Percentiles rank a stretch among this genome's conserved stretches.
Conservation (phyloP, 2,797 vertebrate species). For the Urocyon cinereoargenteus region DNA sequence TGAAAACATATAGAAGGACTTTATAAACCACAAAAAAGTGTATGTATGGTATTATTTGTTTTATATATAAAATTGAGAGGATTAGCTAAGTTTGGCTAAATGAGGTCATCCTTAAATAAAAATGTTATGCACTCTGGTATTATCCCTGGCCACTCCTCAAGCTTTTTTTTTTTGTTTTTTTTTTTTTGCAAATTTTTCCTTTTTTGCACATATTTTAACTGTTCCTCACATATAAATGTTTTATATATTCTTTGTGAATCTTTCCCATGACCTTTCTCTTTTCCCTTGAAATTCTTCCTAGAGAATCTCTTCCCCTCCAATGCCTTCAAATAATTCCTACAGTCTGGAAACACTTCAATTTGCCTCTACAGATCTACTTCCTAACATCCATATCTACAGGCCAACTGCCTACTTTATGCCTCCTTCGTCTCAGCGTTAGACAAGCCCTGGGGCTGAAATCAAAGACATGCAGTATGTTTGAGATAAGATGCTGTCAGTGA, state of each 20-base stretch:
- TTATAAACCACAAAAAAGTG: neutral
- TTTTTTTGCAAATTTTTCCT: neutral
- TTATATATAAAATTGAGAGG: neutral
- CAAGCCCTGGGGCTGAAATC: neutral
- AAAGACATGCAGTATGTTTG: neutral
- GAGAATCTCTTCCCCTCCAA: neutral
- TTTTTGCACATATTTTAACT: neutral
- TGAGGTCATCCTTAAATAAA: neutral
- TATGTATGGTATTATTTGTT: neutral
- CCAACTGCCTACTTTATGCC: neutral
- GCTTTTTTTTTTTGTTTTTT: neutral
- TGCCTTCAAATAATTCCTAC: neutral
- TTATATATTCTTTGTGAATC: neutral
- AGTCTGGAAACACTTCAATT: neutral
- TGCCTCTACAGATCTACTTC: neutral
- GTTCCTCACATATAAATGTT: neutral
- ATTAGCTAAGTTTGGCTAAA: neutral
- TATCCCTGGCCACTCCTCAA: neutral
- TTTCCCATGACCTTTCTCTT: neutral
- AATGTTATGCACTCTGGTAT: neutral
- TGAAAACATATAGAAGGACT: neutral
- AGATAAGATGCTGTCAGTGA: neutral
- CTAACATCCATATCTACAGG: neutral
- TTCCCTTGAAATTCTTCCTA: slow-evolving; percentile 21
- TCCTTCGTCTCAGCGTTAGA: neutral